Percentiles rank a stretch among this genome's conserved stretches.
Conservation (phyloP, 2,888 invertebrate genomes). For the Tetranychus piercei region DNA sequence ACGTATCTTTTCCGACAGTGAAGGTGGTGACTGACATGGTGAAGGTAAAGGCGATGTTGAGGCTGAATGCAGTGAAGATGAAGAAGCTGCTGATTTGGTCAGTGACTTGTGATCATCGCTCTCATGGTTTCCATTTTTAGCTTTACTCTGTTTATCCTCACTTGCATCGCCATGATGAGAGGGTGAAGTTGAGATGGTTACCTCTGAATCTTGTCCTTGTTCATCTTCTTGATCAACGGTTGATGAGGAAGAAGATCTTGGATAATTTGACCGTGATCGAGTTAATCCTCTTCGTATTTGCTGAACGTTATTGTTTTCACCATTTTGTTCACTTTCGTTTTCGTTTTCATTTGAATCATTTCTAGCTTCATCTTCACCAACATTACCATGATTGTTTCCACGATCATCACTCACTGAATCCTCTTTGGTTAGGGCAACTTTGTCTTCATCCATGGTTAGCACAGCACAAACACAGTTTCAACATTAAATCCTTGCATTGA, state of each 20-base stretch:
- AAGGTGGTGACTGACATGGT: constrained; percentile 2
- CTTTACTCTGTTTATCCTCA: too few relatives aligned
- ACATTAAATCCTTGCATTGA: too few relatives aligned
- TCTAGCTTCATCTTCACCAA: not conserved
- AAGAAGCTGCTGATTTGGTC: not conserved
- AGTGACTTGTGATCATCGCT: not conserved
- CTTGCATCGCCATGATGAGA: too few relatives aligned
- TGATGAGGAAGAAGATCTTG: not conserved
- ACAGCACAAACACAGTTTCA: too few relatives aligned
- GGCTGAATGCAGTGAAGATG: not conserved
- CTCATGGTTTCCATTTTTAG: too few relatives aligned
- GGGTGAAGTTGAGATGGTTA: too few relatives aligned
- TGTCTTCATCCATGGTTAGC: not conserved
- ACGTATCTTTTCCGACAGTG: not conserved
- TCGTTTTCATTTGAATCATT: not conserved
- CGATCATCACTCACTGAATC: not conserved
- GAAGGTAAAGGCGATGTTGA: constrained; percentile 6
- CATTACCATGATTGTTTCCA: not conserved
- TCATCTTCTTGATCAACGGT: too few relatives aligned
- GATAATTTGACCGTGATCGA: not conserved
- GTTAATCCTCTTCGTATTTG: not conserved
- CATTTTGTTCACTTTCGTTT: not conserved
- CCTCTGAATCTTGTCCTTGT: too few relatives aligned
- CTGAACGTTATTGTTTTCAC: not conserved
- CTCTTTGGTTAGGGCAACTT: not conserved